A percentile compares a stretch with the other conserved stretches of the same genome.
Evolutionary conservation across 2,113 vertebrate genomes (phyloP).

Genomic region (Ophiodon elongatus): DNA sequence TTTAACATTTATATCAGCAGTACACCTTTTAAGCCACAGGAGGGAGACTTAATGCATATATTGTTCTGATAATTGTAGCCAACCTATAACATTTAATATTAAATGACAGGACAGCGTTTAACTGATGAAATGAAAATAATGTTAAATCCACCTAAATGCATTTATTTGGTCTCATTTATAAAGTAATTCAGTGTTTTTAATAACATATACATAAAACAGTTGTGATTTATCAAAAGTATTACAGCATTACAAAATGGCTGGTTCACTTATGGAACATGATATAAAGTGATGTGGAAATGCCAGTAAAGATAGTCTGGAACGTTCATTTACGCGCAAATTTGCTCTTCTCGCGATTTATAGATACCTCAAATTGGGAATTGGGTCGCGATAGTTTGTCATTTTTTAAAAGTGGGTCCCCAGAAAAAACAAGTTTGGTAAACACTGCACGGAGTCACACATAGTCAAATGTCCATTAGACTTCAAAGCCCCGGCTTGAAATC

Average conservation of each 20-base stretch:
- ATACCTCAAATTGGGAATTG: not conserved
- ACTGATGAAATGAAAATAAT: not conserved
- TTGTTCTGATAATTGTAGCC: not conserved
- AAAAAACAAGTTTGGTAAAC: not conserved
- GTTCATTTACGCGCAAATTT: not conserved
- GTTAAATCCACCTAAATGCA: not conserved
- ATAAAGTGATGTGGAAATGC: not conserved
- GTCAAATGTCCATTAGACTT: conserved; percentile 46
- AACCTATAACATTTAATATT: not conserved
- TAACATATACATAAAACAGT: not conserved
- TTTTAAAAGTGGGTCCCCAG: not conserved
- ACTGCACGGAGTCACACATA: conserved; percentile 1
- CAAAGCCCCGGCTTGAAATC: conserved; percentile 51
- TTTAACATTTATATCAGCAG: not conserved
- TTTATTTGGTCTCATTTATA: not conserved
- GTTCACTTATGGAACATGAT: no score
- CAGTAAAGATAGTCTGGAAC: not conserved
- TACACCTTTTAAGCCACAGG: not conserved
- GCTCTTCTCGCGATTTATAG: not conserved
- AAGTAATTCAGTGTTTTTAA: no score
- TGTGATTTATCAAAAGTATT: not conserved
- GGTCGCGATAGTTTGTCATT: not conserved
- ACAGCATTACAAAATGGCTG: not conserved
- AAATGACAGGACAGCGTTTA: no score
- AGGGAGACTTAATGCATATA: not conserved